Evolutionary conservation across 2,797 vertebrate species (phyloP), one percentile per base, ranked within the genome.

Genomic region (Xyrichtys novacula): DNA sequence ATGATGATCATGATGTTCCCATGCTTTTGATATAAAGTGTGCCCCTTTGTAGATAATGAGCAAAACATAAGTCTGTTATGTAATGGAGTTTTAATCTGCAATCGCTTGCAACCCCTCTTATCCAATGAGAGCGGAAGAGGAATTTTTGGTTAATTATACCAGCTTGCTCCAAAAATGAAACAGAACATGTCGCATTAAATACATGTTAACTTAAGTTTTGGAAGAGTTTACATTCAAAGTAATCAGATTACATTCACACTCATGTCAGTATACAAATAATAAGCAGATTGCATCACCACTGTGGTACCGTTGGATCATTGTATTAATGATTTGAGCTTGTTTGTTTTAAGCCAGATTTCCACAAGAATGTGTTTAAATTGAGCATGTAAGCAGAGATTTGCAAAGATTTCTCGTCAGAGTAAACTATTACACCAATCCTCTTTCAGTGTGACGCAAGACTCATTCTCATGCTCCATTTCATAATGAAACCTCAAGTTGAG

Each of bases 41-140:
- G 32, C 31, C 28, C 20, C 43, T 67, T 70, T 82, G 74, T 58
- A 43, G 71, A 80, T 87, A 87, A 85, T 74, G 68, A 86, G 78
- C 59, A 68, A 68, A 81, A 72, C 50, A 81, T 34, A 50, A 79
- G 6, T 50, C 28, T 61, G 38, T 89, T 90, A 68, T 64, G 59
- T 73, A 83, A 88, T 31, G 5, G 43, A 53, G 22, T 53, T 84
- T 73, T 69, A 73, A 80, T 81, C 60, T 0, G 9, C 78, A 81
- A 70, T 70, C 58, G 63, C 25, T 36, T 57, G 56, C 61, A 84
- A 76, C 66, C 50, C 55, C 38, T 34, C n/a, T 46, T 38, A 52
- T n/a, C 29, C 39, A 40, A 8, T 17, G n/a, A 76, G 36, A 43
- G 43, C 29, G 39, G 9, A 43, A 22, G 4, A 36, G n/a, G 58